Conservation (phyloP, 2,113 vertebrate species). For the Alouatta palliata region DNA sequence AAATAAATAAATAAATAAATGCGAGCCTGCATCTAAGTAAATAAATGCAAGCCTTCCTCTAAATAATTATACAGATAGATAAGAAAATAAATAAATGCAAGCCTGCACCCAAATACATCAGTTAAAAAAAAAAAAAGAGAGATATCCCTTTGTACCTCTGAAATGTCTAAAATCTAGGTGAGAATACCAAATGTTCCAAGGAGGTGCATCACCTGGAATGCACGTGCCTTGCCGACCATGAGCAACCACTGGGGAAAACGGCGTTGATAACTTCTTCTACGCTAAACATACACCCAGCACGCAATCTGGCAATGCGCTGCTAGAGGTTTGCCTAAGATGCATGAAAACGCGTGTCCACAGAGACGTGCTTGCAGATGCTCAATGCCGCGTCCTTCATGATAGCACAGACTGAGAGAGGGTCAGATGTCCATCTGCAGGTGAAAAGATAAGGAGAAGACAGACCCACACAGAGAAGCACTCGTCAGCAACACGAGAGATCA, state of each 20-base stretch:
- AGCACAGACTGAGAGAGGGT: fast-evolving
- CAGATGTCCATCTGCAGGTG: fast-evolving
- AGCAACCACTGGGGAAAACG: not conserved
- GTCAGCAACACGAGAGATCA: no score
- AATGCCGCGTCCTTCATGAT: fast-evolving
- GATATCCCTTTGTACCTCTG: fast-evolving
- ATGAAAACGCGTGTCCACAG: not conserved
- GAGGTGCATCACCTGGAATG: fast-evolving
- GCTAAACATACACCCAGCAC: fast-evolving
- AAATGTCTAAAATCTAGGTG: no score
- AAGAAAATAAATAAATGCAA: no score
- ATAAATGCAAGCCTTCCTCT: no score
- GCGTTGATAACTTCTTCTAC: not conserved
- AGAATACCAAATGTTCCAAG: fast-evolving
- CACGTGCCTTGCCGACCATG: fast-evolving
- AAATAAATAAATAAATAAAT: no score
- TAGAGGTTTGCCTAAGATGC: fast-evolving
- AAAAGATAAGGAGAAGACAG: fast-evolving
- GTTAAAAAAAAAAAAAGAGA: not conserved
- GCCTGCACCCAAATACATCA: no score
- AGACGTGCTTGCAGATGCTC: fast-evolving
- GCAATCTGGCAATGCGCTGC: no score
- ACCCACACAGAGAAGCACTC: fast-evolving
- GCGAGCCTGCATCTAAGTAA: no score
- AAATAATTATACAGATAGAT: no score